These are phyloP conservation scores for Sinonovacula constricta DNA, from an alignment of 1,140 invertebrate species.

Conservation along the genomic window DNA sequence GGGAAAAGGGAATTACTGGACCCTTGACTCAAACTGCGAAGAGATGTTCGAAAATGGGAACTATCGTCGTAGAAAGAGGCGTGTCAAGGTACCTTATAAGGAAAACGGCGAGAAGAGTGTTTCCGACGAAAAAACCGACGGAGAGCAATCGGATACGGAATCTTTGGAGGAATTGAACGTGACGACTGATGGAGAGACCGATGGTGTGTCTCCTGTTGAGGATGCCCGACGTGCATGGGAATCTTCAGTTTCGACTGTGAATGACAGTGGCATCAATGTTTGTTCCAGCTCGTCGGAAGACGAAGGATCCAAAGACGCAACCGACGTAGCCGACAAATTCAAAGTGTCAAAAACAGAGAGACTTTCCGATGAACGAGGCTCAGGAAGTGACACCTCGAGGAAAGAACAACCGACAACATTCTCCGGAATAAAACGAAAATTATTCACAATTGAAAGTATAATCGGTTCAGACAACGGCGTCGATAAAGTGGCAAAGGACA, in stretches of 20 bases:
- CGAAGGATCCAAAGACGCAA: slow-evolving; percentile 51
- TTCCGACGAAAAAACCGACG: slow-evolving; percentile 15
- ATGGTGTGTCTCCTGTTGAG: slow-evolving; percentile 8
- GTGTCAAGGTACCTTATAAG: slow-evolving; percentile 63
- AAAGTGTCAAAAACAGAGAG: background rate
- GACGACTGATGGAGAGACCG: slow-evolving; percentile 17
- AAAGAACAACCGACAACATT: too few relatives aligned
- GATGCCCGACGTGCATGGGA: background rate
- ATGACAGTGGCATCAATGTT: slow-evolving; percentile 62
- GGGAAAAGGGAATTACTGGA: slow-evolving; percentile 84
- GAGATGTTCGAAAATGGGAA: slow-evolving; percentile 99
- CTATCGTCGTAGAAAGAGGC: slow-evolving; percentile 86
- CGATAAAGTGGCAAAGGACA: background rate
- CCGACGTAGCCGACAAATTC: slow-evolving; percentile 25
- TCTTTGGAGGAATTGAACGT: slow-evolving; percentile 40
- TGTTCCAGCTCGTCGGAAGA: slow-evolving; percentile 55
- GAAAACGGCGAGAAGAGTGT: slow-evolving; percentile 33
- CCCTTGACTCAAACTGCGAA: slow-evolving; percentile 87
- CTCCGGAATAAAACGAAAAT: slow-evolving; percentile 48
- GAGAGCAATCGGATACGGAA: slow-evolving; percentile 47
- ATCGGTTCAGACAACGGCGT: slow-evolving; percentile 57
- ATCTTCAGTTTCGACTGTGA: slow-evolving; percentile 6
- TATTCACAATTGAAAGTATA: slow-evolving; percentile 73
- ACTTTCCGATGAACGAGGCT: background rate
- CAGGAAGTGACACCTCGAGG: too few relatives aligned